Evolutionary conservation across 2,888 invertebrate genomes (phyloP), one percentile per base, ranked within the genome.

Genomic region (Augiades crinisus): DNA sequence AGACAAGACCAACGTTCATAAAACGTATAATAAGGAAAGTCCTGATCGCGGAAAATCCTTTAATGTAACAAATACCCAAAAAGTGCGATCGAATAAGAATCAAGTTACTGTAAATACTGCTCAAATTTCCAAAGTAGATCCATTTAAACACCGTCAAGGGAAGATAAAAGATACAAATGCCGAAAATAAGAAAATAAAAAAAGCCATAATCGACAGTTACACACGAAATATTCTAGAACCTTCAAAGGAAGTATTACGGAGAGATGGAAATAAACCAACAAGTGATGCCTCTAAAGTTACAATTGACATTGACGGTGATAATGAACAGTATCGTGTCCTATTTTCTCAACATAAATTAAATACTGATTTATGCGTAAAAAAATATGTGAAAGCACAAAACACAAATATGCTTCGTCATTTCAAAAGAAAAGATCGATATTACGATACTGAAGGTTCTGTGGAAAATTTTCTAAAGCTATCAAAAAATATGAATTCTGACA

Each of bases 221-320:
- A 76, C 79, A 3, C 72, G 67, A 54, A 69, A 67, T 47, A 38
- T 76, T 10, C 21, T 49, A 4, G 7, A 19, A 2, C 5, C 38
- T 2, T 4, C 4, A 27, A 40, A 40, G 10, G 6, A 40, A 13
- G 3, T 10, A n/a, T 8, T n/a, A 1, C 13, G 6, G 2, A 41
- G n/a, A 43, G 5, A 5, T 1, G 10, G 13, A 14, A 5, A 3
- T 14, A 37, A 31, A 5, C 58, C 67, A 1, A 68, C 58, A 54
- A 63, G 58, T 22, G 57, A 64, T 24, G 61, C 64, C 27, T 82
- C 86, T 6, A 76, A 70, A 58, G 65, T 82, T 5, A 68, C 76
- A 10, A 62, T 84, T 21, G 78, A 80, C 56, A 80, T 85, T 49
- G 75, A 83, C 7, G 73, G 70, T 41, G 75, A 78, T 10, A 72